A percentile compares a stretch with the other conserved stretches of the same genome.
These are phyloP conservation scores for Reticulitermes speratus DNA, from an alignment of 1,140 invertebrate species.

Conservation along the genomic window DNA sequence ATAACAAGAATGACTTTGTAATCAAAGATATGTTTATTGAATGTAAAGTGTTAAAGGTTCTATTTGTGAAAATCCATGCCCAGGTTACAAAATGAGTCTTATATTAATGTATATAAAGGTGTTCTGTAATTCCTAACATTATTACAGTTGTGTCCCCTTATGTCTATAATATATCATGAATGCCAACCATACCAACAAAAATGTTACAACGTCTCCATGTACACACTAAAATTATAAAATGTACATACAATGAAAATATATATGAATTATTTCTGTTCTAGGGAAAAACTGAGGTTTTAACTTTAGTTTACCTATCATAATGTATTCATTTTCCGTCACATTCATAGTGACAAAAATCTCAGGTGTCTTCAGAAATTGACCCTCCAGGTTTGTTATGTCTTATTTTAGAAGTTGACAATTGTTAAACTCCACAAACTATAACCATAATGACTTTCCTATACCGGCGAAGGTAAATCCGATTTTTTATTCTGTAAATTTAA, in stretches of 20 bases:
- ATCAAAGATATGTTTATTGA: neutral
- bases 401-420: too few relatives aligned
- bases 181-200: neutral
- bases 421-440: too few relatives aligned
- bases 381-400: too few relatives aligned
- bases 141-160: neutral
- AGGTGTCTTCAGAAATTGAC: too few relatives aligned
- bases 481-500: too few relatives aligned
- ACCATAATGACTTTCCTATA: too few relatives aligned
- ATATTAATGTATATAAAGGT: neutral
- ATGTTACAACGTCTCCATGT: neutral
- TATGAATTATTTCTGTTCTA: too few relatives aligned
- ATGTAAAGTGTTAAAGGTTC: neutral
- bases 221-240: neutral
- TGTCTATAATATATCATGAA: neutral
- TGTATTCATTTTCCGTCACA: too few relatives aligned
- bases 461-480: too few relatives aligned
- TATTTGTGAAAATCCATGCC: slow-evolving; percentile 6
- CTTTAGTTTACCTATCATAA: too few relatives aligned
- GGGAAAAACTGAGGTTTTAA: too few relatives aligned
- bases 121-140: slow-evolving; percentile 11
- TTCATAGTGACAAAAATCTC: too few relatives aligned
- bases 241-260: neutral
- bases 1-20: neutral
- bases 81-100: neutral